Conservation (phyloP, 1,140 invertebrate species). For the Heliconius hewitsoni region DNA sequence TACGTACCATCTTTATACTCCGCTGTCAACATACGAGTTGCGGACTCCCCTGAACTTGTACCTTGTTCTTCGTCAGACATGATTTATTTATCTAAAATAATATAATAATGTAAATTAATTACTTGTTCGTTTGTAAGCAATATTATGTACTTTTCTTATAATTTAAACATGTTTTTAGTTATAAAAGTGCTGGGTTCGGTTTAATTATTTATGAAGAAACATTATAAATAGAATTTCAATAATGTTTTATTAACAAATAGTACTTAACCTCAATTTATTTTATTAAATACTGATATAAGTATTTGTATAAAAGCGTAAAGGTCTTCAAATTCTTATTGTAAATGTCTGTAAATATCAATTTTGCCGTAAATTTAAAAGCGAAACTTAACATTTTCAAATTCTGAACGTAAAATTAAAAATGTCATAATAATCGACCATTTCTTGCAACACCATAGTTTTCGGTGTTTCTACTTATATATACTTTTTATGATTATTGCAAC, state of each 20-base stretch:
- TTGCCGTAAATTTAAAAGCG: not conserved
- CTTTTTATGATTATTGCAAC: slow-evolving; percentile 71
- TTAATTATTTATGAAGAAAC: too few species aligned
- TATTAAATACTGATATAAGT: not conserved
- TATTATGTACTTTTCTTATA: not conserved
- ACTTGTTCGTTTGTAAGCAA: not conserved
- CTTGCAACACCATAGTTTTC: slow-evolving; percentile 65
- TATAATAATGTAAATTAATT: not conserved
- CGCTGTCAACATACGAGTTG: slow-evolving; percentile 43
- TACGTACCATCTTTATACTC: slow-evolving; percentile 61
- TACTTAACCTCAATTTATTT: slow-evolving; percentile 3
- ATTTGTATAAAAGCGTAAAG: not conserved
- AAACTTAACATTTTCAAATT: not conserved
- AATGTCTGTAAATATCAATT: not conserved
- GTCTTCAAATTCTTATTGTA: not conserved
- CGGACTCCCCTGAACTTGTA: slow-evolving; percentile 25
- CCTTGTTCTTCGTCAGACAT: slow-evolving; percentile 55
- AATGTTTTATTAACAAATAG: not conserved
- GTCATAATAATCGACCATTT: slow-evolving; percentile 41
- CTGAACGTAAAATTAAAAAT: slow-evolving; percentile 19
- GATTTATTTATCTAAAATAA: slow-evolving; percentile 16
- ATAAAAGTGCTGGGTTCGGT: too few species aligned
- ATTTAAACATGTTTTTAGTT: too few species aligned
- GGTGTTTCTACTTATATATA: slow-evolving; percentile 65
- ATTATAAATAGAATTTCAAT: too few species aligned